Evolutionary conservation across 2,113 vertebrate genomes (phyloP), one percentile per base, ranked within the genome.

Genomic region (Lonchura striata): DNA sequence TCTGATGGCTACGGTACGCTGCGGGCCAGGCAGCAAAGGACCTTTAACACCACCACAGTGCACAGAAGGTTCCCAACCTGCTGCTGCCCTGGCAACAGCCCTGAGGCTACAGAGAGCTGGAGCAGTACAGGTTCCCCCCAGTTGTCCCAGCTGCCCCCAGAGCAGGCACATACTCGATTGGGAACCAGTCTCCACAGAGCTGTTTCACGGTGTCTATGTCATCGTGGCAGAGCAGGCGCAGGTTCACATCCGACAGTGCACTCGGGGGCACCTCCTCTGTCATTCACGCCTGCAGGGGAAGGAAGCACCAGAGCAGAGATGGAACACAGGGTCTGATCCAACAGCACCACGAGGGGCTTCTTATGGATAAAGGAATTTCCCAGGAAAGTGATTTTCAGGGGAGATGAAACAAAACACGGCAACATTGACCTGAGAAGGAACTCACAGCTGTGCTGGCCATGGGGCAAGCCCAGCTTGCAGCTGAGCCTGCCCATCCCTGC

Each of bases 201-300:
- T 99, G 98, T 88, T 99, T 99, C 97, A 99, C 99, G 0, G 98
- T 99, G 93, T 99, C 99, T 99, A 99, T 99, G 99, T 99, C 99
- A 99, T 99, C 98, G 95, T 99, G 99, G 98, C 99, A 99, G 79
- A 99, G 98, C 78, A 99, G 99, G 94, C 99, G 99, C 97, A 99
- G 99, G 97, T 98, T 98, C 97, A 99, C 98, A 98, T 99, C 99
- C 50, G 98, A 99, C 95, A 99, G 98, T 92, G 99, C 99, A 91
- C 98, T 98, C 97, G 98, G 98, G 65, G 99, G 97, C 97, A 99
- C 99, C 97, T 98, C 98, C 98, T 99, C 99, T 98, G 99, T 99
- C 99, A 99, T 99, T 99, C 99, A 99, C 99, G 90, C 99, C 99
- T 99, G 97, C 19, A 71, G 65, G 70, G 53, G 57, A 61, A 95